These are phyloP conservation scores for Chelidonichthys spinosus DNA, from an alignment of 2,797 vertebrate species.

Conservation along the genomic window DNA sequence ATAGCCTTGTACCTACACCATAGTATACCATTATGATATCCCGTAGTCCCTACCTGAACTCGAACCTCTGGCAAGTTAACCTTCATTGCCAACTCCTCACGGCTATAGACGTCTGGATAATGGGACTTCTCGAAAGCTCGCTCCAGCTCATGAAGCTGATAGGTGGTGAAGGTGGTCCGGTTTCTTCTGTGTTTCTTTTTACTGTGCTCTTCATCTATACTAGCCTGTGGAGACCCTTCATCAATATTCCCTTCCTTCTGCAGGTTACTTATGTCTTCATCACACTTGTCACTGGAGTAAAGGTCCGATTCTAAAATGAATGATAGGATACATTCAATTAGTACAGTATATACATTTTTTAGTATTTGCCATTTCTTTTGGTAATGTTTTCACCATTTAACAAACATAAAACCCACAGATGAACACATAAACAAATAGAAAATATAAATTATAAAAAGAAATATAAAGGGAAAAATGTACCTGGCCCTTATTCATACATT, in stretches of 20 bases:
- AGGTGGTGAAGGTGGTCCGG: slow-evolving; percentile 93
- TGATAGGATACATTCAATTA: neutral
- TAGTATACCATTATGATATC: neutral
- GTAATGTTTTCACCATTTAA: neutral
- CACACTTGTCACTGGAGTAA: slow-evolving; percentile 87
- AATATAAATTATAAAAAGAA: neutral
- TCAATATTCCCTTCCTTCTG: slow-evolving; percentile 73
- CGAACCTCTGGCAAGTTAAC: slow-evolving; percentile 94
- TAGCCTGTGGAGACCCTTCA: slow-evolving; percentile 77
- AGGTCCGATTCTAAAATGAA: slow-evolving; percentile 79
- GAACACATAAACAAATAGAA: neutral
- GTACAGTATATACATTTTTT: neutral
- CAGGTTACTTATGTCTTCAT: slow-evolving; percentile 82
- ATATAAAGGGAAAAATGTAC: neutral
- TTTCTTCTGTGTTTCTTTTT: slow-evolving; percentile 93
- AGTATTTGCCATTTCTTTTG: neutral
- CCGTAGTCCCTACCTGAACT: slow-evolving; percentile 87
- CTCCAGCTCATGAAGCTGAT: slow-evolving; percentile 94
- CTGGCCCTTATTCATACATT: too few relatives aligned
- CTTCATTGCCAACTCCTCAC: slow-evolving; percentile 93
- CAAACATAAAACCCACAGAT: neutral
- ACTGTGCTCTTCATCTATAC: slow-evolving; percentile 85
- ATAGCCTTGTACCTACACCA: neutral
- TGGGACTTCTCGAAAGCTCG: slow-evolving; percentile 93
- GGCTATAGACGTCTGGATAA: slow-evolving; percentile 93